Evolutionary conservation across 2,113 vertebrate genomes (phyloP).

Genomic region (Microtus pennsylvanicus): DNA sequence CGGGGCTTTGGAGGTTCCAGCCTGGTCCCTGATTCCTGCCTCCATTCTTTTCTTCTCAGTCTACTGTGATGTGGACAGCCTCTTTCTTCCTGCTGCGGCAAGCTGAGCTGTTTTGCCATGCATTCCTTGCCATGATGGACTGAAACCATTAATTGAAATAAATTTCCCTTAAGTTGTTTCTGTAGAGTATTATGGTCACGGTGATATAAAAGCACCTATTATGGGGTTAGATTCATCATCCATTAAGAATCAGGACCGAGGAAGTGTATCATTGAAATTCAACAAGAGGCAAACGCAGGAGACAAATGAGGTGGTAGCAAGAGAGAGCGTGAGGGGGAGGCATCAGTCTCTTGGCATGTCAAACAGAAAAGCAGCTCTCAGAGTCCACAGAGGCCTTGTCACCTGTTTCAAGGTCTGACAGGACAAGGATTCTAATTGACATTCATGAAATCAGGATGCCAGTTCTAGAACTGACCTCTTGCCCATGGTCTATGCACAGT

Average conservation of each 20-base stretch:
- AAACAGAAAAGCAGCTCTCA: background rate
- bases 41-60: background rate
- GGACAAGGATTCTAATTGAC: background rate
- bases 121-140: background rate
- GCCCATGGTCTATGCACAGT: background rate
- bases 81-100: background rate
- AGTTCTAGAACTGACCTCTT: background rate
- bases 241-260: background rate
- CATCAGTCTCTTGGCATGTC: accelerated
- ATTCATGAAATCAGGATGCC: background rate
- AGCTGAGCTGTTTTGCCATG: background rate
- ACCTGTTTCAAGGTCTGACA: background rate
- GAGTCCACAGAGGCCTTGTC: background rate
- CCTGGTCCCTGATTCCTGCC: background rate
- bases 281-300: background rate
- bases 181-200: background rate
- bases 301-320: background rate
- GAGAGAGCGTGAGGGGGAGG: background rate
- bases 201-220: background rate
- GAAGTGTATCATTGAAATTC: background rate
- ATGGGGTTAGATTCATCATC: background rate
- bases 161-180: background rate
- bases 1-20: background rate
- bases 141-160: background rate
- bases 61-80: background rate